Percentiles rank a stretch among this genome's conserved stretches.
phyloP scores from a whole-genome alignment of 53 echinoderm and acorn worm genomes.

The Mesocentrotus franciscanus region DNA sequence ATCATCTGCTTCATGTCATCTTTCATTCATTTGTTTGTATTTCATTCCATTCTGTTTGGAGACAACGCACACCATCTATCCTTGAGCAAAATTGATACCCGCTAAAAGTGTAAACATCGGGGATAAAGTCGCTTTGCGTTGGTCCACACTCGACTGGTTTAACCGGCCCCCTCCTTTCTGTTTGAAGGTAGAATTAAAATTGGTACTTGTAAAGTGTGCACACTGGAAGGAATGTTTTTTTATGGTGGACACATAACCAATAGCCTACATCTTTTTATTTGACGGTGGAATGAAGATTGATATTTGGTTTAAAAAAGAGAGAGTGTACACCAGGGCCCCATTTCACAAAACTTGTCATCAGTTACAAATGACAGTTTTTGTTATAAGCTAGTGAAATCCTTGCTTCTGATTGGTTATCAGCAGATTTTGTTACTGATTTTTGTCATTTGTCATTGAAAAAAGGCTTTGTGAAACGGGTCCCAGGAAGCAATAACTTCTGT shows the following conservation, averaged over 20 bases:
- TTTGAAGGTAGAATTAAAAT: not conserved
- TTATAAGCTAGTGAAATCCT: no score
- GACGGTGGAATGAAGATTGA: not conserved
- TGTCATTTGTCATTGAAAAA: no score
- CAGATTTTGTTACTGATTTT: no score
- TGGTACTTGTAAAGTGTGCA: not conserved
- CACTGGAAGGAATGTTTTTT: not conserved
- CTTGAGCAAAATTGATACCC: slow-evolving; percentile 44
- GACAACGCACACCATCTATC: slow-evolving; percentile 6
- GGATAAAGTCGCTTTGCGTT: not conserved
- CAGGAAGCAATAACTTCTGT: slow-evolving; percentile 1
- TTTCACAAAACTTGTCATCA: no score
- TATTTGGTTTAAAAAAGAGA: not conserved
- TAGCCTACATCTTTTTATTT: not conserved
- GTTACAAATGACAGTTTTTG: no score
- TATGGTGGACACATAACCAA: not conserved
- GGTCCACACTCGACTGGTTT: not conserved
- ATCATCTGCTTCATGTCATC: slow-evolving; percentile 48
- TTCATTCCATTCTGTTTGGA: slow-evolving; percentile 43
- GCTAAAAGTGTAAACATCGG: slow-evolving; percentile 8
- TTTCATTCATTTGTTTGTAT: slow-evolving; percentile 42
- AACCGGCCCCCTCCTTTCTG: not conserved
- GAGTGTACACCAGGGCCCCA: not conserved
- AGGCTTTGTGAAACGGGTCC: no score
- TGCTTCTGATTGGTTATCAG: no score